These are phyloP conservation scores for Phrynocephalus versicolor DNA, from an alignment of 2,113 vertebrate genomes.

Conservation along the genomic window DNA sequence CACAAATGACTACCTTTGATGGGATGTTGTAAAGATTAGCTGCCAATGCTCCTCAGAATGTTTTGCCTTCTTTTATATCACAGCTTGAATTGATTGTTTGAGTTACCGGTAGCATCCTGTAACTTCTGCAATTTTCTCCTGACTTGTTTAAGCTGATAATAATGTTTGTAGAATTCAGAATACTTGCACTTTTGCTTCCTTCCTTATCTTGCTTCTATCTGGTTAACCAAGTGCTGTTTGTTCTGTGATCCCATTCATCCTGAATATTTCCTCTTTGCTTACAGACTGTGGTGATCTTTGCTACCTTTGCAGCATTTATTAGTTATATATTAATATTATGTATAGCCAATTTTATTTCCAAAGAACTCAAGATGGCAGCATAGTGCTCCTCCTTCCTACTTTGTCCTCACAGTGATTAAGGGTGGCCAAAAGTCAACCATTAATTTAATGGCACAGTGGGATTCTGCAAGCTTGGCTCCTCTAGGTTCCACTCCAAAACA, in stretches of 20 bases:
- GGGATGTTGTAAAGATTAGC: neutral
- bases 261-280: neutral
- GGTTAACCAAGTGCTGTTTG: neutral
- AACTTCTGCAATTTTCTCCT: neutral
- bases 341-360: neutral
- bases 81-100: neutral
- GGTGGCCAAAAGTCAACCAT: neutral
- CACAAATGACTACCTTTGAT: neutral
- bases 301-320: neutral
- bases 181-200: neutral
- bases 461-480: neutral
- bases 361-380: neutral
- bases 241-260: neutral
- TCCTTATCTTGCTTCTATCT: neutral
- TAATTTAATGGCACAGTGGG: neutral
- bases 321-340: neutral
- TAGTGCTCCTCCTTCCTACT: neutral
- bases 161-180: neutral
- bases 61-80: neutral
- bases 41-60: neutral
- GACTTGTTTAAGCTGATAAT: neutral
- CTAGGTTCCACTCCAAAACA: neutral
- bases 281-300: neutral
- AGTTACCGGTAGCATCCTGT: neutral
- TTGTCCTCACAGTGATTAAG: neutral